These are phyloP conservation scores for Leptinotarsa texana DNA, from an alignment of 1,140 invertebrate genomes.

Conservation along the genomic window DNA sequence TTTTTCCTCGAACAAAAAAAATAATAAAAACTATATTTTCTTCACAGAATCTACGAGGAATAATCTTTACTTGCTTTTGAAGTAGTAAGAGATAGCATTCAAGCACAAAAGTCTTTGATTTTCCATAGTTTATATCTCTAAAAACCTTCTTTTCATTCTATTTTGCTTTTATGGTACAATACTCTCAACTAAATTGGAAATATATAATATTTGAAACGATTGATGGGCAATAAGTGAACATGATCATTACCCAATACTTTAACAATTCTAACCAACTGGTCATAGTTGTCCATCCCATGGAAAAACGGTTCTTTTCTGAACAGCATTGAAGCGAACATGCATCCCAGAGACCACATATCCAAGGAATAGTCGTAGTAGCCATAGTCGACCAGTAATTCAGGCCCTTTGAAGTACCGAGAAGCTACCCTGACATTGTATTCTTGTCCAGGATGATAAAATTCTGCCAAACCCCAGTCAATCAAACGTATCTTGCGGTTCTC, in stretches of 20 bases:
- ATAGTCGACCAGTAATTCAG: conserved; percentile 98
- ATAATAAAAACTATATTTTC: too few species aligned
- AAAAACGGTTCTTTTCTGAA: conserved; percentile 99
- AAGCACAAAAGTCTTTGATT: too few species aligned
- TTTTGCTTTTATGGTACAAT: too few species aligned
- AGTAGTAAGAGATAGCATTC: too few species aligned
- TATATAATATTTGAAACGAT: too few species aligned
- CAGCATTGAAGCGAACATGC: conserved; percentile 99
- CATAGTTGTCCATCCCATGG: conserved; percentile 99
- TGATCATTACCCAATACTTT: conserved; percentile 86
- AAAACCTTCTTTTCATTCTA: too few species aligned
- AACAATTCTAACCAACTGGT: conserved; percentile 97
- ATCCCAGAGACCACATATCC: conserved; percentile 99
- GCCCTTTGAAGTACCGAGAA: conserved; percentile 97
- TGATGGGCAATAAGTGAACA: too few species aligned
- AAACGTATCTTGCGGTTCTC: conserved; percentile 72
- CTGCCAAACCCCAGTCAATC: conserved; percentile 82
- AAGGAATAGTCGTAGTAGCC: conserved; percentile 99
- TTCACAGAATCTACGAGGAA: too few species aligned
- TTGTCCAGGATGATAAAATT: conserved; percentile 86
- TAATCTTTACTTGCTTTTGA: too few species aligned
- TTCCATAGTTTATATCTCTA: too few species aligned
- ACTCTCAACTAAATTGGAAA: too few species aligned
- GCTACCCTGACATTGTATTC: conserved; percentile 99
- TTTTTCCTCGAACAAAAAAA: too few species aligned